Conservation (phyloP, 2,888 invertebrate genomes). For the Lasius platythorax region DNA sequence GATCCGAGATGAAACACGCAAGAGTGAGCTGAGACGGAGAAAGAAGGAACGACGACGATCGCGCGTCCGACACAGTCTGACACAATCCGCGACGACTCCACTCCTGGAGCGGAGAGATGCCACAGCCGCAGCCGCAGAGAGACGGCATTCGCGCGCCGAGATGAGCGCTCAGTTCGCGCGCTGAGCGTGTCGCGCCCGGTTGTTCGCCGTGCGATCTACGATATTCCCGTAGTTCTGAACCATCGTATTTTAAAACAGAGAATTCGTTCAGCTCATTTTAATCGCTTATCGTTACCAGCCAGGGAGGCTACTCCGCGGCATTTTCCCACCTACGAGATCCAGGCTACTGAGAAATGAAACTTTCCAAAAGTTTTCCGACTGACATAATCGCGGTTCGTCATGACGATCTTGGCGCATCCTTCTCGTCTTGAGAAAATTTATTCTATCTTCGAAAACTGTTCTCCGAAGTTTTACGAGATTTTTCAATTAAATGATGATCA, state of each 20-base stretch:
- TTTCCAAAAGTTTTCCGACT: constrained; percentile 22
- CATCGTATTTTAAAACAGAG: neutral
- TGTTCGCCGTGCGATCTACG: constrained; percentile 14
- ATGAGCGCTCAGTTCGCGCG: constrained; percentile 77
- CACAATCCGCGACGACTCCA: constrained; percentile 43
- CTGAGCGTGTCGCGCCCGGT: constrained; percentile 80
- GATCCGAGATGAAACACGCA: constrained; percentile 36
- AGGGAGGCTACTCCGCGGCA: neutral
- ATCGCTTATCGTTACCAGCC: neutral
- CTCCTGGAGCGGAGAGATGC: constrained; percentile 68
- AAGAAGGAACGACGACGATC: constrained; percentile 59
- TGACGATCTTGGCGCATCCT: constrained; percentile 8
- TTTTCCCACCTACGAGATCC: constrained; percentile 5
- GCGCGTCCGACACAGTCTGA: constrained; percentile 42
- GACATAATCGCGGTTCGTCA: constrained; percentile 13
- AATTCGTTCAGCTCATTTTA: neutral
- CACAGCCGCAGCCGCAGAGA: constrained; percentile 63
- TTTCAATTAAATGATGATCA: constrained; percentile 30
- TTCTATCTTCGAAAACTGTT: constrained; percentile 4
- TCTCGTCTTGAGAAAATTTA: constrained; percentile 23
- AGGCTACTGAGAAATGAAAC: constrained; percentile 1
- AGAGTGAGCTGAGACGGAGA: constrained; percentile 53
- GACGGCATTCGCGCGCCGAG: constrained; percentile 63
- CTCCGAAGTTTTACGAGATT: neutral
- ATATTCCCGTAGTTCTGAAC: constrained; percentile 56